Conservation (phyloP, 2,113 vertebrate genomes). For the Notothenia rossii region DNA sequence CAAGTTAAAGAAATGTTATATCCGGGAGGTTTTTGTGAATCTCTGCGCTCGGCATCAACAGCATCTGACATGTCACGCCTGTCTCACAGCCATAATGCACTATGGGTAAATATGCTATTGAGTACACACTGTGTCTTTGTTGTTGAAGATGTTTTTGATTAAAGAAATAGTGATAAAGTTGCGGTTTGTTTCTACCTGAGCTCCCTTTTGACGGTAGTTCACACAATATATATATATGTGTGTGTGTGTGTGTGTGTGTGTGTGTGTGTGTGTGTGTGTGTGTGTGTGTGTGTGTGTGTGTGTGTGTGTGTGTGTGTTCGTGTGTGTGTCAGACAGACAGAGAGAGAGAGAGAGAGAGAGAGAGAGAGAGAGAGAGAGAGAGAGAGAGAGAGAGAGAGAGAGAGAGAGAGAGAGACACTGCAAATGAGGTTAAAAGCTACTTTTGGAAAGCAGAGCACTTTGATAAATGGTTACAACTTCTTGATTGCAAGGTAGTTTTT, state of each 20-base stretch:
- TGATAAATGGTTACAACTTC: slow-evolving; percentile 59
- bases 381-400: too few relatives aligned
- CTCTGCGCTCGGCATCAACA: neutral
- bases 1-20: neutral
- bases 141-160: too few relatives aligned
- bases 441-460: slow-evolving; percentile 68
- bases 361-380: too few relatives aligned
- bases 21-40: neutral
- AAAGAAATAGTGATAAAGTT: too few relatives aligned
- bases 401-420: too few relatives aligned
- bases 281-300: neutral
- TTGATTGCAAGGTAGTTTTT: slow-evolving; percentile 34
- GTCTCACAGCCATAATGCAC: neutral
- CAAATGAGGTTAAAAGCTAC: slow-evolving; percentile 67
- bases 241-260: too few relatives aligned
- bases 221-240: too few relatives aligned
- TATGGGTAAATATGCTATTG: slow-evolving; percentile 9
- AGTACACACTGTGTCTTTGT: neutral
- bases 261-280: too few relatives aligned
- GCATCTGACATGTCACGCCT: slow-evolving; percentile 14
- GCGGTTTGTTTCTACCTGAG: too few relatives aligned
- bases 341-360: too few relatives aligned
- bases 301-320: neutral
- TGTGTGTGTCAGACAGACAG: too few relatives aligned
- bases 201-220: too few relatives aligned